Percentiles rank a stretch among this genome's conserved stretches.
Conservation (phyloP, 2,113 vertebrate genomes). For the Elgaria multicarinata region DNA sequence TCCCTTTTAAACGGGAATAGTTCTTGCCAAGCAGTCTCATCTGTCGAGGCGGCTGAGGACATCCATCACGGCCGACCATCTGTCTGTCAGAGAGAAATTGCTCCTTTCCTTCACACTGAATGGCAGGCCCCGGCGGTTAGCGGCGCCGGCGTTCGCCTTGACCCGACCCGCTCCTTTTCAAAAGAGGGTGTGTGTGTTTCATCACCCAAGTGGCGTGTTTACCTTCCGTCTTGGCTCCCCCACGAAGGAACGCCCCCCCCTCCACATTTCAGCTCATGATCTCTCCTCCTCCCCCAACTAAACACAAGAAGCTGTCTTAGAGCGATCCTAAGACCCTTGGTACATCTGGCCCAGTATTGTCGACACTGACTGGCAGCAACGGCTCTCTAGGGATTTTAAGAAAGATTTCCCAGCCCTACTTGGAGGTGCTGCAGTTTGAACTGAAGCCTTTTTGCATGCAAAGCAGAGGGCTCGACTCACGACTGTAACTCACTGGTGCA, state of each 20-base stretch:
- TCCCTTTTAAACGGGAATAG: slow-evolving; percentile 39
- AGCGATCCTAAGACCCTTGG: too few species aligned
- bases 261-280: background rate
- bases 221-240: slow-evolving; percentile 1
- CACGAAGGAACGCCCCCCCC: background rate
- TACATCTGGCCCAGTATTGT: too few species aligned
- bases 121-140: slow-evolving; percentile 49
- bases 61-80: slow-evolving; percentile 60
- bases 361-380: too few species aligned
- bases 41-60: slow-evolving; percentile 55
- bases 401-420: too few species aligned
- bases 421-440: too few species aligned
- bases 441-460: too few species aligned
- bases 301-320: too few species aligned
- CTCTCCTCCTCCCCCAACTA: background rate
- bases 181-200: background rate
- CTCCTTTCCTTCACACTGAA: slow-evolving; percentile 47
- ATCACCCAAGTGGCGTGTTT: background rate
- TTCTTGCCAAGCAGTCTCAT: slow-evolving; percentile 48
- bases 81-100: slow-evolving; percentile 57
- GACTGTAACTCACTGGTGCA: too few species aligned
- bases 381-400: too few species aligned
- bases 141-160: slow-evolving; percentile 15
- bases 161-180: background rate
- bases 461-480: too few species aligned